These are phyloP conservation scores for Anser brachyrhynchus DNA, from an alignment of 2,113 vertebrate species.

Conservation along the genomic window DNA sequence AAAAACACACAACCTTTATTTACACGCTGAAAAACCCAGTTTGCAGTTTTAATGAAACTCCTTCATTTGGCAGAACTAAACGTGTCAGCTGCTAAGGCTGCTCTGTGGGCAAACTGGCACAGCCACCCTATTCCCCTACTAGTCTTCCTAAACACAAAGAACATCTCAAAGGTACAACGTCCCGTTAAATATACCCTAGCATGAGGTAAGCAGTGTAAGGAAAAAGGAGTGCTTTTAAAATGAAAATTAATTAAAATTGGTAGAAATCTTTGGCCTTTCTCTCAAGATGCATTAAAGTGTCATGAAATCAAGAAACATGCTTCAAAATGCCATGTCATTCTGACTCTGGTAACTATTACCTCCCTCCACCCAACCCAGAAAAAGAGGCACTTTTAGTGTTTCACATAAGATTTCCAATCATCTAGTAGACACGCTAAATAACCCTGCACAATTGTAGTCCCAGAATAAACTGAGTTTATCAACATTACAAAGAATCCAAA, in stretches of 20 bases:
- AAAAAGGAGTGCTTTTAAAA: constrained; percentile 79
- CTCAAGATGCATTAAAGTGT: constrained; percentile 77
- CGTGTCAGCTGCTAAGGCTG: rapidly evolving
- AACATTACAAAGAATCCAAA: constrained; percentile 63
- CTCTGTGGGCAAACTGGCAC: neutral
- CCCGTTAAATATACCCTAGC: constrained; percentile 68
- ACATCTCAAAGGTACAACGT: constrained; percentile 63
- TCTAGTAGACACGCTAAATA: constrained; percentile 69
- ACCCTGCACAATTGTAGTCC: constrained; percentile 67
- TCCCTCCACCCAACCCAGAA: constrained; percentile 74
- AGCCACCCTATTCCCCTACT: neutral
- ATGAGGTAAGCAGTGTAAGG: constrained; percentile 78
- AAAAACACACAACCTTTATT: neutral
- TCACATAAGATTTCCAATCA: constrained; percentile 78
- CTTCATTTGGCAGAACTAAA: neutral
- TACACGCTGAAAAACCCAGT: neutral
- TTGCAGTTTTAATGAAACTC: neutral
- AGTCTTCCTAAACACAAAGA: constrained; percentile 62
- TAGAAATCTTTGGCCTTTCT: constrained; percentile 84
- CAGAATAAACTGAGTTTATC: constrained; percentile 65
- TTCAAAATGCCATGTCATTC: constrained; percentile 71
- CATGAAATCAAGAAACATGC: constrained; percentile 76
- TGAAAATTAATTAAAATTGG: constrained; percentile 70
- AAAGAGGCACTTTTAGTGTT: constrained; percentile 85
- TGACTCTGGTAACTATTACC: constrained; percentile 72